These are phyloP conservation scores for Ammodytes marinus DNA, from an alignment of 2,113 vertebrate genomes.

Conservation along the genomic window DNA sequence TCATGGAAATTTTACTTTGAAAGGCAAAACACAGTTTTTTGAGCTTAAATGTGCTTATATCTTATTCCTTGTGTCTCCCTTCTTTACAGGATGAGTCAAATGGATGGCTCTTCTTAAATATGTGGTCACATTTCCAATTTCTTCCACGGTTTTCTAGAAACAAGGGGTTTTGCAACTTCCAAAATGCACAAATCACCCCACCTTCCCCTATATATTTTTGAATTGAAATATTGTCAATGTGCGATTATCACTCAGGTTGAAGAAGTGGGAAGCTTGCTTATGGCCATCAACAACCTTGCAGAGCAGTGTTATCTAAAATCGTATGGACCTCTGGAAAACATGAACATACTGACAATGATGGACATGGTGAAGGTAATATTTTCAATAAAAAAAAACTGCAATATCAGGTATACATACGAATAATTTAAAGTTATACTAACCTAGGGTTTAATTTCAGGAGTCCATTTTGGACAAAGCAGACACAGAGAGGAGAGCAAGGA, in stretches of 20 bases:
- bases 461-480: conserved; percentile 83
- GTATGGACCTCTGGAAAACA: conserved; percentile 64
- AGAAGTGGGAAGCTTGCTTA: conserved; percentile 73
- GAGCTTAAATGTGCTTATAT: no score
- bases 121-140: no score
- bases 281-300: conserved; percentile 79
- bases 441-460: conserved; percentile 73
- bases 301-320: conserved; percentile 79
- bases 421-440: background rate
- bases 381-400: background rate
- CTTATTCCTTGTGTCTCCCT: no score
- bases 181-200: no score
- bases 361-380: conserved; percentile 84
- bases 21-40: no score
- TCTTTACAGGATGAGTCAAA: no score
- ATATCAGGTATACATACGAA: no score
- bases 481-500: conserved; percentile 70
- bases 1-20: no score
- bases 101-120: no score
- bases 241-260: conserved; percentile 69
- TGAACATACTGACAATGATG: conserved; percentile 76
- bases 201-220: background rate
- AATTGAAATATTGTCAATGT: background rate
- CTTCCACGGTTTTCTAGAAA: no score
- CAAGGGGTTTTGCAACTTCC: no score